phyloP scores from a whole-genome alignment of 2,888 invertebrate genomes.

The Diarsia rubi region DNA sequence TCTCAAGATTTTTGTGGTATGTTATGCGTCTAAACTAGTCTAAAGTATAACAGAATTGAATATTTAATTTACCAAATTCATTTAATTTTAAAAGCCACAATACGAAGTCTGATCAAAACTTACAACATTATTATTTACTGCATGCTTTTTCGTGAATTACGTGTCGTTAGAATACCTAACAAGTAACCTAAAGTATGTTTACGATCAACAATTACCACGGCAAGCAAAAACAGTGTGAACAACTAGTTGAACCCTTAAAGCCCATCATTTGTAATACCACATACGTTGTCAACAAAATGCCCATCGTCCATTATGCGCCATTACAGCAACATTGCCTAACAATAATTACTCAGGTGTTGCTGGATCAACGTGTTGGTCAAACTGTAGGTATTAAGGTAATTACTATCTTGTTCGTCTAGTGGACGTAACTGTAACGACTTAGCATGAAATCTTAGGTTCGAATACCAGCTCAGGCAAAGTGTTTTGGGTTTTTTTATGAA shows the following conservation, averaged over 20 bases:
- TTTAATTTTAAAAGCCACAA: too few relatives aligned
- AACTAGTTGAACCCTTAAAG: constrained; percentile 14
- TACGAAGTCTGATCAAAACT: background rate
- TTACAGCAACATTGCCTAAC: constrained; percentile 41
- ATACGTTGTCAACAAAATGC: constrained; percentile 37
- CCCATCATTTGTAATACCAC: constrained; percentile 44
- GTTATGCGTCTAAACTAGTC: background rate
- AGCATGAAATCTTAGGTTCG: background rate
- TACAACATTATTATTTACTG: background rate
- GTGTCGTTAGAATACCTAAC: background rate
- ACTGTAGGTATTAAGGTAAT: constrained; percentile 23
- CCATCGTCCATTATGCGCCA: constrained; percentile 36
- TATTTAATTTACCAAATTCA: background rate
- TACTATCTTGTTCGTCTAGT: background rate
- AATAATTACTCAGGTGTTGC: constrained; percentile 51
- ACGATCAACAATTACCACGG: constrained; percentile 30
- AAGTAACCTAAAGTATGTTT: background rate
- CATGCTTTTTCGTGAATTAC: constrained; percentile 1
- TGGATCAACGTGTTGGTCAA: constrained; percentile 26
- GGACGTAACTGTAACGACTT: too few relatives aligned
- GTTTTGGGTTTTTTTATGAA: background rate
- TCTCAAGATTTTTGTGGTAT: background rate
- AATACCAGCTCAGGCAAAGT: background rate
- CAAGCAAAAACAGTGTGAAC: constrained; percentile 29
- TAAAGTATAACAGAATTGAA: background rate